Evolutionary conservation across 2,888 invertebrate species (phyloP).

Genomic region (Rhingia rostrata): DNA sequence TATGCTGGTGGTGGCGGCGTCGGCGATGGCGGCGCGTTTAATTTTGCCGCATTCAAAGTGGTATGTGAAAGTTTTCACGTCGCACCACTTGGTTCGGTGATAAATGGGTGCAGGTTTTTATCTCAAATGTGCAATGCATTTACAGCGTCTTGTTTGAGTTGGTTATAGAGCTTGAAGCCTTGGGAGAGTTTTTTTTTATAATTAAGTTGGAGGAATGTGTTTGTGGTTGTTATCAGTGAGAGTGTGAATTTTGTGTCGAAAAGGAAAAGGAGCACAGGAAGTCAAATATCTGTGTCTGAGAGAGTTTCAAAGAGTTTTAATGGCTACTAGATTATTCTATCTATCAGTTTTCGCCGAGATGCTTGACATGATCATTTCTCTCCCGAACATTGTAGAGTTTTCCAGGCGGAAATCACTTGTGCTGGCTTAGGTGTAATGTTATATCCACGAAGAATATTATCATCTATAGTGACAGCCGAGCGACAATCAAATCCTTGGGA

Average conservation of each 20-base stretch:
- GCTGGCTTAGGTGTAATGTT: too few relatives aligned
- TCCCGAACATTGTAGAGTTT: too few relatives aligned
- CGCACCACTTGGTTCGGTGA: constrained; percentile 20
- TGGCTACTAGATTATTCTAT: too few relatives aligned
- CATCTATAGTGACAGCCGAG: too few relatives aligned
- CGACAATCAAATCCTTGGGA: too few relatives aligned
- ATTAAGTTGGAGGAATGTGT: neutral
- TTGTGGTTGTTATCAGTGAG: neutral
- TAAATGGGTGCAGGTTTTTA: constrained; percentile 47
- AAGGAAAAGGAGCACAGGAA: neutral
- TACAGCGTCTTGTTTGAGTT: neutral
- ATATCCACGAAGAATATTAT: too few relatives aligned
- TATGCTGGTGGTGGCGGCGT: constrained; percentile 10
- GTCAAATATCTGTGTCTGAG: too few relatives aligned
- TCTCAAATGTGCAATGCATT: constrained; percentile 4
- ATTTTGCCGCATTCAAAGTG: constrained; percentile 29
- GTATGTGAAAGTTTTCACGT: constrained; percentile 59
- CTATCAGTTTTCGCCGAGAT: too few relatives aligned
- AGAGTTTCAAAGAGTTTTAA: too few relatives aligned
- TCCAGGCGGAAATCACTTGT: too few relatives aligned
- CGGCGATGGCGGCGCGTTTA: constrained; percentile 24
- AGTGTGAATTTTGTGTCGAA: neutral
- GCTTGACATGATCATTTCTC: too few relatives aligned
- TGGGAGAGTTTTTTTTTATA: neutral
- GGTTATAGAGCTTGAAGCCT: neutral